phyloP scores from a whole-genome alignment of 2,888 invertebrate genomes.

The Auanema sp. region DNA sequence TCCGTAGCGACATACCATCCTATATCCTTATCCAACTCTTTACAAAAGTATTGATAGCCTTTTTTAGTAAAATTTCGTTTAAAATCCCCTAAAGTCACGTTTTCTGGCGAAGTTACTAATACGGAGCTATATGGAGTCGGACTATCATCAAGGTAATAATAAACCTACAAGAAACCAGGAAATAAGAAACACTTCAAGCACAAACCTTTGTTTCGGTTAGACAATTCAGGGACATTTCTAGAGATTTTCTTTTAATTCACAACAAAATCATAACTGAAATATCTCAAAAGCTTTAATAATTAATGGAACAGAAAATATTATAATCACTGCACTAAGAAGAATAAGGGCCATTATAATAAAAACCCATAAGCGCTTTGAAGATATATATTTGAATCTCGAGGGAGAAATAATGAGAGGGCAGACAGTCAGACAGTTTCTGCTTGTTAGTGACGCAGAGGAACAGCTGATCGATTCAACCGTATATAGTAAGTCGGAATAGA shows the following conservation, averaged over 20 bases:
- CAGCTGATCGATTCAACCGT: too few species aligned
- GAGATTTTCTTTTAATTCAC: background rate
- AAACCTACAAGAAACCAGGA: constrained; percentile 29
- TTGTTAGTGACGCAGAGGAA: too few species aligned
- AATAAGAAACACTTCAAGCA: too few species aligned
- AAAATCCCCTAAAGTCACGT: constrained; percentile 52
- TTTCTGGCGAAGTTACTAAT: constrained; percentile 38
- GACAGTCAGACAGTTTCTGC: too few species aligned
- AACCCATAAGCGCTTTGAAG: too few species aligned
- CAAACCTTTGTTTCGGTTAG: too few species aligned
- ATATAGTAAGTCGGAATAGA: too few species aligned
- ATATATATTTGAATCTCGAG: too few species aligned
- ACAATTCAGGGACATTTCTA: too few species aligned
- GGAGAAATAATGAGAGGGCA: too few species aligned
- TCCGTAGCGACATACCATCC: constrained; percentile 29
- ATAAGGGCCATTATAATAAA: too few species aligned
- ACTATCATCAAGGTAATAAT: constrained; percentile 58
- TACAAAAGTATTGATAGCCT: constrained; percentile 57
- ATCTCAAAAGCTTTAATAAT: background rate
- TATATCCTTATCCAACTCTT: constrained; percentile 51
- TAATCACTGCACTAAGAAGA: background rate
- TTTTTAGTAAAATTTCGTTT: constrained; percentile 48
- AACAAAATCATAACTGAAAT: constrained; percentile 5
- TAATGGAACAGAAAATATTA: background rate
- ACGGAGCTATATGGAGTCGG: constrained; percentile 54